Evolutionary conservation across 2,797 vertebrate genomes (phyloP), one percentile per base, ranked within the genome.

Genomic region (Lophius americanus): DNA sequence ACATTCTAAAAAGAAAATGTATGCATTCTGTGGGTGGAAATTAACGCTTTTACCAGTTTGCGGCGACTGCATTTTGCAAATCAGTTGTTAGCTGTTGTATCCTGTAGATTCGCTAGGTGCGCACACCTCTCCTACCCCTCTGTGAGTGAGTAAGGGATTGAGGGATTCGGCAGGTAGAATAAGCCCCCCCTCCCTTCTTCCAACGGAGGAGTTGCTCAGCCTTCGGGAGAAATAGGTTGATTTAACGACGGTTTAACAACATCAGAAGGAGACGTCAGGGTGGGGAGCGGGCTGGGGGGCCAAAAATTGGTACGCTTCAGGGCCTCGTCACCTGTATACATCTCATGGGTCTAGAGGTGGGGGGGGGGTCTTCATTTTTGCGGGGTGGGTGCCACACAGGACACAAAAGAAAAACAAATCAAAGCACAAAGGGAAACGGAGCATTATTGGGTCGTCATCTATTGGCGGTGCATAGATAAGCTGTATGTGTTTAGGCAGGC

Each of bases 181-280:
- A 56, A 73, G 59, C 55, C 35, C 47, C 51, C 70, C 61, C 50
- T 13, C 47, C 12, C 50, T 44, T 64, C 78, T 60, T 68, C 43
- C 11, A 4, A 4, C 11, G 60, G 64, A 83, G 88, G 87, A 87
- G 78, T 83, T 84, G 83, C 81, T 70, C 60, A 81, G 84, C 86
- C 90, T 91, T 89, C 88, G 92, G 92, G 91, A 90, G 90, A 86
- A 88, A 91, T 91, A 89, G 88, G 84, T 73, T 78, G 69, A 83
- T 87, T 83, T 89, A 92, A 90, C 91, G 70, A 85, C 63, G 78
- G 63, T 78, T 86, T 92, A 91, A 91, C 86, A 23, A 23, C 2
- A 23, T 92, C 90, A 89, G 72, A 70, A 33, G 59, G 62, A 73
- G 87, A 88, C 74, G 55, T 76, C 75, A 49, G 75, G 62, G 70